Conservation (phyloP, 2,888 invertebrate species). For the Stenolophus ochropezus region DNA sequence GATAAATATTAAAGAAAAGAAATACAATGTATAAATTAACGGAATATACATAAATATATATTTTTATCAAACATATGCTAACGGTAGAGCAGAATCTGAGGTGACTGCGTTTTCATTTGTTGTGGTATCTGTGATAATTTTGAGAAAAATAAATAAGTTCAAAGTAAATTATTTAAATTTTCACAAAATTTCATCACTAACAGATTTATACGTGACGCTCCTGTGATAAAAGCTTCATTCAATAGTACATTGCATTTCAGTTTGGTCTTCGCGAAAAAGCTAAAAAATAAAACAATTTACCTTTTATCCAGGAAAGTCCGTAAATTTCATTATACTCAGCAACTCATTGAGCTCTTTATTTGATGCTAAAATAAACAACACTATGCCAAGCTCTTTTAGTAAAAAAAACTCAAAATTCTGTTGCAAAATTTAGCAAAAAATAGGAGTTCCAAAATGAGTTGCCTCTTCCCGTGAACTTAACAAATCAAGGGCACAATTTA, state of each 20-base stretch:
- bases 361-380: conserved; percentile 2
- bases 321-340: conserved; percentile 34
- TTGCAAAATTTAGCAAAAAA: conserved; percentile 9
- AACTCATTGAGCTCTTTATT: conserved; percentile 23
- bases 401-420: conserved; percentile 28
- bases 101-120: conserved; percentile 53
- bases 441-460: conserved; percentile 30
- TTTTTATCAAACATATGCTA: conserved; percentile 57
- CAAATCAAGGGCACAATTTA: conserved; percentile 73
- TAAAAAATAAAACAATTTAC: conserved; percentile 21
- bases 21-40: conserved; percentile 51
- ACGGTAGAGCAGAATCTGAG: conserved; percentile 49
- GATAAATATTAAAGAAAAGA: conserved; percentile 48
- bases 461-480: conserved; percentile 62
- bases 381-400: conserved; percentile 4
- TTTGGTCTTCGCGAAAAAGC: neutral
- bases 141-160: conserved; percentile 56
- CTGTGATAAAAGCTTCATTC: conserved; percentile 17
- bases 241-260: neutral
- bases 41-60: conserved; percentile 53
- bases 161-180: conserved; percentile 54
- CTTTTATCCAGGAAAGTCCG: conserved; percentile 29
- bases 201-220: conserved; percentile 18
- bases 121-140: conserved; percentile 59
- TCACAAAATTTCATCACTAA: conserved; percentile 55